These are phyloP conservation scores for Euproctis similis DNA, from an alignment of 2,888 invertebrate genomes.

Conservation along the genomic window DNA sequence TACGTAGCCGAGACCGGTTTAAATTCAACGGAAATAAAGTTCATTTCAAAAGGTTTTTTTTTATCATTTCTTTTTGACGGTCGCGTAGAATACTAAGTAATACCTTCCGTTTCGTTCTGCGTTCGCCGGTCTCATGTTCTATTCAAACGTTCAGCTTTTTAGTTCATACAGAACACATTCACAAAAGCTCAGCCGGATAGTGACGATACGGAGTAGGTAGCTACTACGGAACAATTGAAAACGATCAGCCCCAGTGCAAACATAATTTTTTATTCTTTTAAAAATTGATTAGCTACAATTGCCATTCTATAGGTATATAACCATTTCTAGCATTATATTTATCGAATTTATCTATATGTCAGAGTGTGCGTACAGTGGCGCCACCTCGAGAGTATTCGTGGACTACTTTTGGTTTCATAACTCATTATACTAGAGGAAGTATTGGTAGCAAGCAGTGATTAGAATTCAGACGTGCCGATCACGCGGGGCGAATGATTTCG, in stretches of 20 bases:
- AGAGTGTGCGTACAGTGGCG: no score
- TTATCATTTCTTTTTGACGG: slow-evolving; percentile 16
- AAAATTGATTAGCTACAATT: no score
- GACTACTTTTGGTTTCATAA: no score
- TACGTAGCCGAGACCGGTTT: slow-evolving; percentile 41
- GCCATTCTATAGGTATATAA: no score
- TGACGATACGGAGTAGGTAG: no score
- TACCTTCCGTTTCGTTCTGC: slow-evolving; percentile 20
- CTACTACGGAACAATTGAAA: slow-evolving; percentile 58
- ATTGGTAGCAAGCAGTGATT: no score
- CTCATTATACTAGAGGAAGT: no score
- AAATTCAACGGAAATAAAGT: slow-evolving; percentile 24
- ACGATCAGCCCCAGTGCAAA: slow-evolving; percentile 45
- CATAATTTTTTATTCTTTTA: slow-evolving; percentile 50
- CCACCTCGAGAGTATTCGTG: no score
- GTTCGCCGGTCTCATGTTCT: slow-evolving; percentile 51
- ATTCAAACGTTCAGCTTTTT: slow-evolving; percentile 57
- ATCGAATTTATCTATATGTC: no score
- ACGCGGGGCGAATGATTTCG: no score
- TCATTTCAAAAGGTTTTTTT: slow-evolving; percentile 19
- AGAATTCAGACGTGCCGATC: no score
- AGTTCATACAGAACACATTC: slow-evolving; percentile 39
- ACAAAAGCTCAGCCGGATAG: slow-evolving; percentile 55
- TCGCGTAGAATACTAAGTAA: slow-evolving; percentile 25
- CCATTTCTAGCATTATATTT: no score